Conservation (phyloP, 64 coral and sea anemone genomes). For the Acropora yongei region DNA sequence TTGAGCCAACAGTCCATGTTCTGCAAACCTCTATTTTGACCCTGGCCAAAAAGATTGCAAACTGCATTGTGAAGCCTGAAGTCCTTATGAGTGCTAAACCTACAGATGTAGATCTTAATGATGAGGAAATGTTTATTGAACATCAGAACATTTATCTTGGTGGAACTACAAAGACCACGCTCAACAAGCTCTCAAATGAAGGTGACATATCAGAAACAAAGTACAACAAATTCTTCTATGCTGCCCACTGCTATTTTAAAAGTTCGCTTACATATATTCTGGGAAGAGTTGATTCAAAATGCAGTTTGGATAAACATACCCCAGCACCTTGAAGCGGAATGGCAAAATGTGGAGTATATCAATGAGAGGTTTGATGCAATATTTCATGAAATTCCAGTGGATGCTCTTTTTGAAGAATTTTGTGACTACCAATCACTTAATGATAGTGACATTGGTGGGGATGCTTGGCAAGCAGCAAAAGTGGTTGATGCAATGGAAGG, state of each 20-base stretch:
- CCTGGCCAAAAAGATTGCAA: conserved; percentile 47
- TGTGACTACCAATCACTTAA: conserved; percentile 50
- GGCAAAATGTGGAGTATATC: conserved; percentile 55
- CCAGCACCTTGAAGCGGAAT: conserved; percentile 50
- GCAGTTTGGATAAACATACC: conserved; percentile 62
- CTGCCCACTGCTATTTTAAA: no score
- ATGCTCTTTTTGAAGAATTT: conserved; percentile 59
- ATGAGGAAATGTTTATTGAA: conserved; percentile 56
- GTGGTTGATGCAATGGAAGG: conserved; percentile 49
- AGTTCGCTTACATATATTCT: conserved; percentile 55
- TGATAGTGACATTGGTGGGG: conserved; percentile 46
- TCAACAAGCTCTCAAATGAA: no score
- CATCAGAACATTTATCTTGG: neutral
- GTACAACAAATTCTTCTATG: no score
- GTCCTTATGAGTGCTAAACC: conserved; percentile 26
- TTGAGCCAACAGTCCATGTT: neutral
- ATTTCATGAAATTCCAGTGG: conserved; percentile 24
- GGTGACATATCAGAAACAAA: no score
- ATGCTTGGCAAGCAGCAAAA: conserved; percentile 61
- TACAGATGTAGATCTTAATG: conserved; percentile 47
- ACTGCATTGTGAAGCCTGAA: conserved; percentile 50
- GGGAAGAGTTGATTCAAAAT: conserved; percentile 50
- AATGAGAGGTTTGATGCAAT: conserved; percentile 54
- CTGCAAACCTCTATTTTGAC: conserved; percentile 9
- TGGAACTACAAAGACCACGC: no score